Conservation (phyloP, 2,113 vertebrate species). For the Dromas ardeola region DNA sequence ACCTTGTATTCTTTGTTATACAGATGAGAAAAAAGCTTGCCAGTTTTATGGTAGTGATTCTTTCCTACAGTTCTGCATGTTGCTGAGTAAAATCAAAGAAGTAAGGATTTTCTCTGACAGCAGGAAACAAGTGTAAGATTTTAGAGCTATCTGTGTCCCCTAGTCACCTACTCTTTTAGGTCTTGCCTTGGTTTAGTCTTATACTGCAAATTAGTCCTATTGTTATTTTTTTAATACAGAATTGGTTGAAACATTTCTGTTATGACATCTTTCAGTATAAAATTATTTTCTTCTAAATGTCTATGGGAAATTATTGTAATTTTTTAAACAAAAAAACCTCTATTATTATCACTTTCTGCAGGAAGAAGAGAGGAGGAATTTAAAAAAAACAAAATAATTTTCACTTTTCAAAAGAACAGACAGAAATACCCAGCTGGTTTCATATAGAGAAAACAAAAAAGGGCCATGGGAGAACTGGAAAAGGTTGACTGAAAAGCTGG, state of each 20-base stretch:
- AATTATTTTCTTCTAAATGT: not conserved
- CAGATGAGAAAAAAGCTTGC: not conserved
- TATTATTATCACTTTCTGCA: not conserved
- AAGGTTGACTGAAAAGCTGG: not conserved
- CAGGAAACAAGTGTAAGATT: not conserved
- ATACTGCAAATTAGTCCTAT: not conserved
- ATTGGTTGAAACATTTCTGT: not conserved
- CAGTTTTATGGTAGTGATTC: not conserved
- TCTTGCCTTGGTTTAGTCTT: not conserved
- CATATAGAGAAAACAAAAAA: not conserved
- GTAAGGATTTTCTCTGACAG: not conserved
- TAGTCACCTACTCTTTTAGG: not conserved
- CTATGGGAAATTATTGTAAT: not conserved
- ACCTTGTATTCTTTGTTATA: not conserved
- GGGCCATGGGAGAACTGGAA: not conserved
- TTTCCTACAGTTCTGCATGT: not conserved
- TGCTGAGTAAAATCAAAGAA: not conserved
- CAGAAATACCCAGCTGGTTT: not conserved
- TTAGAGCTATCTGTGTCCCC: not conserved
- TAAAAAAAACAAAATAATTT: not conserved
- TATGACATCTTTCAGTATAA: not conserved
- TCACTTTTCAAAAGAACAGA: not conserved
- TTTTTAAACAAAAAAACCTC: not conserved
- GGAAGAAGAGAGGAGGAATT: not conserved
- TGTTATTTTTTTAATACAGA: not conserved